phyloP scores from a whole-genome alignment of 1,140 invertebrate genomes.

The Drosophila busckii region DNA sequence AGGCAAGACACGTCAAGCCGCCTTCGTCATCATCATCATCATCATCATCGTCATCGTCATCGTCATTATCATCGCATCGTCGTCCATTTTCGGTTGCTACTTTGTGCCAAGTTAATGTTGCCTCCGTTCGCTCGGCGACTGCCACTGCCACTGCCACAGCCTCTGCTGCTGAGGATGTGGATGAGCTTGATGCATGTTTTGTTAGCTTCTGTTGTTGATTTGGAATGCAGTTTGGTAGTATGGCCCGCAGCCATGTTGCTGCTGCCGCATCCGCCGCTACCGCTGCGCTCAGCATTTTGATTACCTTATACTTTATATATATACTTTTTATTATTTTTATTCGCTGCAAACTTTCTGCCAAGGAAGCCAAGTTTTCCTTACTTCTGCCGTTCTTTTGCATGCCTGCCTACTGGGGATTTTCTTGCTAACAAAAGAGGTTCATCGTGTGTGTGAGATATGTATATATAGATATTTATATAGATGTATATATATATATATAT shows the following conservation, averaged over 20 bases:
- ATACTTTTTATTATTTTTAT: slow-evolving; percentile 13
- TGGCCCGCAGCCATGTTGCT: slow-evolving; percentile 49
- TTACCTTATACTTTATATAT: too few species aligned
- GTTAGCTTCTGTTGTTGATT: slow-evolving; percentile 74
- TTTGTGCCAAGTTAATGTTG: slow-evolving; percentile 41
- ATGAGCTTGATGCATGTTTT: slow-evolving; percentile 71
- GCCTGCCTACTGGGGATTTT: too few species aligned
- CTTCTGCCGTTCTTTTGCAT: slow-evolving; percentile 12
- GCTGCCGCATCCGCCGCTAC: slow-evolving; percentile 45
- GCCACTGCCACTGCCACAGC: slow-evolving; percentile 2
- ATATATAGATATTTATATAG: too few species aligned
- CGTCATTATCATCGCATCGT: slow-evolving; percentile 42
- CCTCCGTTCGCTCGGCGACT: slow-evolving; percentile 14
- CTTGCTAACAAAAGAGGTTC: too few species aligned
- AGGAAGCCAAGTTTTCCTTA: slow-evolving; percentile 25
- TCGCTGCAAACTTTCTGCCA: neutral
- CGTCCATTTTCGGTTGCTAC: slow-evolving; percentile 65
- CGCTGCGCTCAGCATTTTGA: slow-evolving; percentile 55
- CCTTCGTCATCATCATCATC: slow-evolving; percentile 20
- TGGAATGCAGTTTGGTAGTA: slow-evolving; percentile 70
- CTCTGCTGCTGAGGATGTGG: slow-evolving; percentile 63
- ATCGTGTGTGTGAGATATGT: too few species aligned
- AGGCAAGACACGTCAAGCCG: slow-evolving; percentile 9
- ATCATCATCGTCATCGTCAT: slow-evolving; percentile 30
- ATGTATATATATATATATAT: too few species aligned